Percentiles rank a stretch among this genome's conserved stretches.
These are phyloP conservation scores for Bos taurus DNA, from an alignment of 2,113 vertebrate genomes.

Conservation along the genomic window ARS-UCD2.0 NC_037332.1:95474501-95475000, in stretches of 20 bases:
- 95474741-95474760: background rate
- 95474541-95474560: slow-evolving; percentile 11
- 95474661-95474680: background rate
- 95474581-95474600: slow-evolving; percentile 18
- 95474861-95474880: background rate
- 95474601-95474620: background rate
- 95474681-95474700: background rate
- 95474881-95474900: background rate
- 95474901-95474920: background rate
- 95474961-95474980: slow-evolving; percentile 6
- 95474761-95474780: background rate
- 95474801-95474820: background rate
- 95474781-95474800: background rate
- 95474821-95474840: background rate
- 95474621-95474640: background rate
- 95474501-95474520: background rate
- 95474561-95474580: background rate
- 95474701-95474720: background rate
- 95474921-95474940: background rate
- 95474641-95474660: background rate
- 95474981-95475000: background rate
- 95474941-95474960: background rate
- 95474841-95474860: background rate
- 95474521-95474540: background rate
- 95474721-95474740: background rate